A percentile compares a stretch with the other conserved stretches of the same genome.
These are phyloP conservation scores for Chironomus riparius DNA, from an alignment of 2,888 invertebrate genomes.

Conservation along the genomic window DNA sequence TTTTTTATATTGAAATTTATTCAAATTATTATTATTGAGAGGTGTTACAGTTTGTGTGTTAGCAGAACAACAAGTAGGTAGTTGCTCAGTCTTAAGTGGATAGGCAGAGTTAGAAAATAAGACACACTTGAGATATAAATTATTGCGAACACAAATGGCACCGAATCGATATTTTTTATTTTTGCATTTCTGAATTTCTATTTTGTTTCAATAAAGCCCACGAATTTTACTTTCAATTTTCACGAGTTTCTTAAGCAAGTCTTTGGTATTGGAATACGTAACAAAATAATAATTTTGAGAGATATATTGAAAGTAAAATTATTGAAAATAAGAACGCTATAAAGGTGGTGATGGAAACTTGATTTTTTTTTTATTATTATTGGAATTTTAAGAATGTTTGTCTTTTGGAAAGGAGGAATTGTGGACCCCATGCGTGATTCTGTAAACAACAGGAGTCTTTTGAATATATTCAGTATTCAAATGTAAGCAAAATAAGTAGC, in stretches of 20 bases:
- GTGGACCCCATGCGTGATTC: too few species aligned
- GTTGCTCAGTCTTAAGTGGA: background rate
- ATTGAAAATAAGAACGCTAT: too few species aligned
- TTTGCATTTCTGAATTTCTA: background rate
- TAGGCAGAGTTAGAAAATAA: background rate
- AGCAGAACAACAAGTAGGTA: slow-evolving; percentile 14
- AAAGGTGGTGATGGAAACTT: too few species aligned
- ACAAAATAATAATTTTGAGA: background rate
- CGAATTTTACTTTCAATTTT: background rate
- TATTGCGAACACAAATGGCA: background rate
- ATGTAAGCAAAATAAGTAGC: too few species aligned
- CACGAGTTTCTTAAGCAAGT: background rate
- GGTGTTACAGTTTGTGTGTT: slow-evolving; percentile 23
- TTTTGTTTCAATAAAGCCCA: background rate
- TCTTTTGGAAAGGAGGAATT: too few species aligned
- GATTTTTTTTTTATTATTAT: too few species aligned
- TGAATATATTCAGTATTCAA: too few species aligned
- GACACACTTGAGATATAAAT: background rate
- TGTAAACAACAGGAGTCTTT: too few species aligned
- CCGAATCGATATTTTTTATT: background rate
- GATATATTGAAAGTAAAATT: too few species aligned
- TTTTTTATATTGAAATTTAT: slow-evolving; percentile 16
- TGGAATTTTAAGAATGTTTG: too few species aligned
- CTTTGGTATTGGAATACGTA: background rate
- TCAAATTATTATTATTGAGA: background rate